These are phyloP conservation scores for Orchesella cincta DNA, from an alignment of 1,140 invertebrate genomes.

Conservation along the genomic window DNA sequence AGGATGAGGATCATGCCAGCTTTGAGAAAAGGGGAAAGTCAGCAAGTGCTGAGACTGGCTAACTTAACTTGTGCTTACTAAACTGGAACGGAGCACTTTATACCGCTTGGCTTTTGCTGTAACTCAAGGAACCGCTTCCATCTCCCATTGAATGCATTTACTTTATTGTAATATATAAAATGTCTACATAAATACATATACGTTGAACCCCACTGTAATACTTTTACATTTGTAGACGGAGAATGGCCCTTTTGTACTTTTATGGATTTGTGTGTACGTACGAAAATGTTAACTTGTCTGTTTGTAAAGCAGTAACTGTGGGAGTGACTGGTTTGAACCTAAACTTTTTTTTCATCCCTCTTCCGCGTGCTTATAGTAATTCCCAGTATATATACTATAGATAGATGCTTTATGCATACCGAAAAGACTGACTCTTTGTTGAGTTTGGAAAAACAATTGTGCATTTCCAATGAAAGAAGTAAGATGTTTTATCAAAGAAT, in stretches of 20 bases:
- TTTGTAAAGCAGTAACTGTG: neutral
- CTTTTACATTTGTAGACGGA: neutral
- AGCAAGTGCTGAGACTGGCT: neutral
- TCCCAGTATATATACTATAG: no score
- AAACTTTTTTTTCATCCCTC: no score
- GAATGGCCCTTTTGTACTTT: neutral
- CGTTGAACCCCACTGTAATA: neutral
- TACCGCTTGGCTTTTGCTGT: neutral
- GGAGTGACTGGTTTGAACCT: neutral
- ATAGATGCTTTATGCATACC: neutral
- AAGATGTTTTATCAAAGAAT: neutral
- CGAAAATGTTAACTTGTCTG: neutral
- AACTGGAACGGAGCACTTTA: conserved; percentile 10
- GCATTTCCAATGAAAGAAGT: neutral
- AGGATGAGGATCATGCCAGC: neutral
- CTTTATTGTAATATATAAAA: no score
- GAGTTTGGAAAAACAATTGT: neutral
- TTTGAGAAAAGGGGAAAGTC: neutral
- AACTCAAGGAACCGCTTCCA: neutral
- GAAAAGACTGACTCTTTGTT: neutral
- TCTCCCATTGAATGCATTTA: neutral
- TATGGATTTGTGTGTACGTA: neutral
- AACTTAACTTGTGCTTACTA: conserved; percentile 6
- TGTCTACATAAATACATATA: neutral
- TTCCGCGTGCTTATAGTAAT: no score